phyloP scores from a whole-genome alignment of 2,888 invertebrate genomes.

The Eupithecia centaureata region DNA sequence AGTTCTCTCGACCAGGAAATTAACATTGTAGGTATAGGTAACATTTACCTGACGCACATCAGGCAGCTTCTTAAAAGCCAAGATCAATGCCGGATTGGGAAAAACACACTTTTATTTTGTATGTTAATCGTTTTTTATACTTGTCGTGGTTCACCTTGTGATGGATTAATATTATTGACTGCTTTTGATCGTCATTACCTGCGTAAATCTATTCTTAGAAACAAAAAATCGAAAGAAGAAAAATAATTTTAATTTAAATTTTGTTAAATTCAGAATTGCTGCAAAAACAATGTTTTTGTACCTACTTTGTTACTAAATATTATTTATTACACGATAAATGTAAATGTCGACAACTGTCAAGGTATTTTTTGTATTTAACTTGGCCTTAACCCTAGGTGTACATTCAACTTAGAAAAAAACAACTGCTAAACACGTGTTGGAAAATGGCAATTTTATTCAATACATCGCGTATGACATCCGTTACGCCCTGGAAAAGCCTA shows the following conservation, averaged over 20 bases:
- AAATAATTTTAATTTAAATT: not conserved
- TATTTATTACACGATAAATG: not conserved
- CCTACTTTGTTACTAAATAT: no score
- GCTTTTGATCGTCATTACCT: not conserved
- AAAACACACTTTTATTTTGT: not conserved
- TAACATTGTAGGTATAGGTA: not conserved
- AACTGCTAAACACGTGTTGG: not conserved
- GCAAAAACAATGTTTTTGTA: not conserved
- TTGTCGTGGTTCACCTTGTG: not conserved
- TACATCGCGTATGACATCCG: not conserved
- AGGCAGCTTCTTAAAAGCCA: conserved; percentile 1
- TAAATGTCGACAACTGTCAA: not conserved
- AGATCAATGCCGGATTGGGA: not conserved
- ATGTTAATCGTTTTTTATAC: no score
- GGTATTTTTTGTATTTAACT: not conserved
- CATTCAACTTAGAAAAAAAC: not conserved
- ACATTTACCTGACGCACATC: not conserved
- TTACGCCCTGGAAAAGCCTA: not conserved
- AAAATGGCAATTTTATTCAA: not conserved
- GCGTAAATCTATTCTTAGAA: not conserved
- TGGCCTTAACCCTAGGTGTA: not conserved
- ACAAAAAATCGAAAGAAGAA: not conserved
- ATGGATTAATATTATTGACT: not conserved
- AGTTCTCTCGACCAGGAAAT: not conserved
- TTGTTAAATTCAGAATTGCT: not conserved